Conservation (phyloP, 2,113 vertebrate species). For the Misgurnus mizolepis region DNA sequence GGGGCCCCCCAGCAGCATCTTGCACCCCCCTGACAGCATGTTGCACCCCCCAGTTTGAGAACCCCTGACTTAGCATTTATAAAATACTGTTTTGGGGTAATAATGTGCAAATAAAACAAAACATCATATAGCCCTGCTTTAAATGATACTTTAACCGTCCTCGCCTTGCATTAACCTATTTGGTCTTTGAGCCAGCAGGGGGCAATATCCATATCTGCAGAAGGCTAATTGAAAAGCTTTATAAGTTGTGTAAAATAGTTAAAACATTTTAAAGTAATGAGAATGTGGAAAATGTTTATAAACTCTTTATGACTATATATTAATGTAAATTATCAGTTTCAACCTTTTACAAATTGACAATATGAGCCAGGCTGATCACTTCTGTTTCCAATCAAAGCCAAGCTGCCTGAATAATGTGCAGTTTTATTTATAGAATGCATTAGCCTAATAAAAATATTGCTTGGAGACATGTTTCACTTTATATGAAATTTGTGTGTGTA, state of each 20-base stretch:
- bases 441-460: constrained; percentile 39
- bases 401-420: not conserved
- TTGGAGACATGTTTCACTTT: constrained; percentile 27
- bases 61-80: too few relatives aligned
- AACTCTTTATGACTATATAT: not conserved
- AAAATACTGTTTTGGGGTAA: not conserved
- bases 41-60: too few relatives aligned
- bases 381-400: not conserved
- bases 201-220: not conserved
- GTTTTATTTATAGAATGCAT: constrained; percentile 32
- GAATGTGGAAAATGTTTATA: too few relatives aligned
- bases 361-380: not conserved
- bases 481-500: not conserved
- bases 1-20: too few relatives aligned
- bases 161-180: not conserved
- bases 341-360: not conserved
- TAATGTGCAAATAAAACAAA: not conserved
- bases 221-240: not conserved
- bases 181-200: not conserved
- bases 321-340: not conserved
- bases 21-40: too few relatives aligned
- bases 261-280: too few relatives aligned
- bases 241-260: too few relatives aligned
- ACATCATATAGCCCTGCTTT: not conserved
- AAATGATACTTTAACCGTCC: not conserved